Conservation (phyloP, 2,113 vertebrate species). For the Formicarius rufipectus region DNA sequence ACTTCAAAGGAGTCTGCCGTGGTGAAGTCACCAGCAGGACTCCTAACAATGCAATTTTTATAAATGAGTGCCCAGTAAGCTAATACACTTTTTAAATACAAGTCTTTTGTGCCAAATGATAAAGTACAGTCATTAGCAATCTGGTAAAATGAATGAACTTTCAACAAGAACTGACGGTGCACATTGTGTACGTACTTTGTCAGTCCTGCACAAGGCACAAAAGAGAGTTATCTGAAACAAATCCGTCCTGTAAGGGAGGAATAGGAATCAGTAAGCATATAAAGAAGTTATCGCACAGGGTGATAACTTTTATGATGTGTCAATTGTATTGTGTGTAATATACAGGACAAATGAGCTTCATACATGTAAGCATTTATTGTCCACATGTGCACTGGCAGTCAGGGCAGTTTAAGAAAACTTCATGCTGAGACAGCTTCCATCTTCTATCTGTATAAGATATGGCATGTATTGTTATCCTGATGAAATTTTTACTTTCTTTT, state of each 20-base stretch:
- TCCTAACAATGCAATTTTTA: conserved; percentile 50
- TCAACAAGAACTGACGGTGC: conserved; percentile 13
- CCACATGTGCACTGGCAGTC: not conserved
- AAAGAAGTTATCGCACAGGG: not conserved
- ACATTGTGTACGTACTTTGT: conserved; percentile 11
- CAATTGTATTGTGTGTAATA: not conserved
- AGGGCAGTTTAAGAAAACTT: not conserved
- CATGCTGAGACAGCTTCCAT: fast-evolving
- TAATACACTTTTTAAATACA: conserved; percentile 44
- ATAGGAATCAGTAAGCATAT: conserved; percentile 47
- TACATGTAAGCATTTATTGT: not conserved
- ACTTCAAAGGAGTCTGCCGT: conserved; percentile 62
- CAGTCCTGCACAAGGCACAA: conserved; percentile 23
- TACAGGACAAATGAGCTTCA: conserved; percentile 34
- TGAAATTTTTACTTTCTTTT: not conserved
- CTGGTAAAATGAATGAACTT: conserved; percentile 48
- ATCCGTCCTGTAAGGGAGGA: conserved; percentile 26
- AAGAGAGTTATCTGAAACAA: conserved; percentile 53
- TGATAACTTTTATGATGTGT: conserved; percentile 48
- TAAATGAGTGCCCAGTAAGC: conserved; percentile 60
- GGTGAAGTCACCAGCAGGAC: conserved; percentile 7
- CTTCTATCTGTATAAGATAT: not conserved
- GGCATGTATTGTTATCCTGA: not conserved
- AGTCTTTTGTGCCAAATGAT: conserved; percentile 57
- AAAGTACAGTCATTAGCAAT: conserved; percentile 50